Conservation (phyloP, 2,888 invertebrate species). For the Drosophila dives region DNA sequence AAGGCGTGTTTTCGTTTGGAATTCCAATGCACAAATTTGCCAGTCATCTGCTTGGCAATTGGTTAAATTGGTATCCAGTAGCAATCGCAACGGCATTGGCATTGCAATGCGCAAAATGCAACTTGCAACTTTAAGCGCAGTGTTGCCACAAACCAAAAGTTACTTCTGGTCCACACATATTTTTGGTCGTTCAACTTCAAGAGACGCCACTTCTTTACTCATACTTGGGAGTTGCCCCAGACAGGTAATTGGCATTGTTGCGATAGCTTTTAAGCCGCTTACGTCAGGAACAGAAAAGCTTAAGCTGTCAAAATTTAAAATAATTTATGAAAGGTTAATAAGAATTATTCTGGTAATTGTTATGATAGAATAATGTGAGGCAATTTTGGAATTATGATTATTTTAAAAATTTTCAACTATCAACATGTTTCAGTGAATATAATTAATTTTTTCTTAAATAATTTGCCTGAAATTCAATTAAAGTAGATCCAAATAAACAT, state of each 20-base stretch:
- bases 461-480: neutral
- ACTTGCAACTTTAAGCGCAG: slow-evolving; percentile 6
- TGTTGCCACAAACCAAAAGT: neutral
- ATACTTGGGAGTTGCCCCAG: neutral
- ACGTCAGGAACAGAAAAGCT: slow-evolving; percentile 1
- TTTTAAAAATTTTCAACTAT: neutral
- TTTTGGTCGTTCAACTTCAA: slow-evolving; percentile 3
- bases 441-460: neutral
- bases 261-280: slow-evolving; percentile 23
- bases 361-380: neutral
- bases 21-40: slow-evolving; percentile 68
- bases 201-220: neutral
- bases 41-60: slow-evolving; percentile 24
- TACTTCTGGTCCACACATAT: neutral
- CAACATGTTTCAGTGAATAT: neutral
- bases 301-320: slow-evolving; percentile 22
- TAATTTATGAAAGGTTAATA: neutral
- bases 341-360: neutral
- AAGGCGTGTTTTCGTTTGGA: slow-evolving; percentile 50
- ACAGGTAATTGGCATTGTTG: neutral
- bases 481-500: neutral
- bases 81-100: slow-evolving; percentile 10
- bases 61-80: slow-evolving; percentile 62
- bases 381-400: neutral
- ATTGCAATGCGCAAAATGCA: slow-evolving; percentile 16